Conservation (phyloP, 2,888 invertebrate genomes). For the Phortica magna region DNA sequence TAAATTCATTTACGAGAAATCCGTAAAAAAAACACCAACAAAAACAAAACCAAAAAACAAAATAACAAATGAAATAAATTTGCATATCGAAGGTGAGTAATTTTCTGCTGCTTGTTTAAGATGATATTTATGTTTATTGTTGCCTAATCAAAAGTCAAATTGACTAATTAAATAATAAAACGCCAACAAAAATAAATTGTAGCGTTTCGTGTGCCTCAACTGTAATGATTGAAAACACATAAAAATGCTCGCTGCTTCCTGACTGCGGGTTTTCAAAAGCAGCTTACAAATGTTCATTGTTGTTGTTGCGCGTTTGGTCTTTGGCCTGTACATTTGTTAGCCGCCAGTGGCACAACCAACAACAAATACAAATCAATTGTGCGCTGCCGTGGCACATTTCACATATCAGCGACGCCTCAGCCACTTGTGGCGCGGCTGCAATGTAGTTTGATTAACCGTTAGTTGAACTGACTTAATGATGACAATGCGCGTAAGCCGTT, state of each 20-base stretch:
- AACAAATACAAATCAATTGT: too few species aligned
- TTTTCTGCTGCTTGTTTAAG: conserved; percentile 55
- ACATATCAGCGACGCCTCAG: neutral
- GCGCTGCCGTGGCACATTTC: neutral
- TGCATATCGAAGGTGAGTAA: conserved; percentile 59
- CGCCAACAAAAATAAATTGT: neutral
- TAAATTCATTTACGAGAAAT: neutral
- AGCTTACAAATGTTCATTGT: too few species aligned
- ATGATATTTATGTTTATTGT: conserved; percentile 63
- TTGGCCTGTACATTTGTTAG: too few species aligned
- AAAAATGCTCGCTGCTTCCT: neutral
- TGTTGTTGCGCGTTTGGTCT: too few species aligned
- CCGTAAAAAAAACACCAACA: too few species aligned
- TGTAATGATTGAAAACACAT: neutral
- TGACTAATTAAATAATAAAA: conserved; percentile 61
- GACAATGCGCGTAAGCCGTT: neutral
- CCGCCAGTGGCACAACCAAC: too few species aligned
- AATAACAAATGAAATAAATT: neutral
- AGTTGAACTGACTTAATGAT: neutral
- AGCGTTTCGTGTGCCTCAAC: neutral
- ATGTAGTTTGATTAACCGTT: neutral
- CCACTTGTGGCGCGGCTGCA: neutral
- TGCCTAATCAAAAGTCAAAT: conserved; percentile 71
- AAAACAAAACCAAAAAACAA: too few species aligned
- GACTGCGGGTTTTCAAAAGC: too few species aligned